These are phyloP conservation scores for Halocynthia aurantium DNA, from an alignment of 23 tunicate species.

Conservation along the genomic window DNA sequence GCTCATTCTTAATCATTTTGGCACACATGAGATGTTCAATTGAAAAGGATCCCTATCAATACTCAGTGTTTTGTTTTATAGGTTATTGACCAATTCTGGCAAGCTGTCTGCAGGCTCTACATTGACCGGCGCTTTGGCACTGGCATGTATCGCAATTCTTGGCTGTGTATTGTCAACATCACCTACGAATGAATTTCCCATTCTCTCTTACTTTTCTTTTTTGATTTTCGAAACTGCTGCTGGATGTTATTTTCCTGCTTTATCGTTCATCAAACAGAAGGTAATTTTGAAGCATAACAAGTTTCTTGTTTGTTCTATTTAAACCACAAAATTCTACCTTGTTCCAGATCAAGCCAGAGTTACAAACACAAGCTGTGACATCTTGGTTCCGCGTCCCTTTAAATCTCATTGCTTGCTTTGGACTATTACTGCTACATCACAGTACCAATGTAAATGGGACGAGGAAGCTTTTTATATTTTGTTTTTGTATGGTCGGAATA, in stretches of 20 bases:
- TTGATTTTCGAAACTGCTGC: conserved; percentile 63
- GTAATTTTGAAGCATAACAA: conserved; percentile 1
- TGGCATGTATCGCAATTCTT: conserved; percentile 53
- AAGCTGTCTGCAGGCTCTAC: neutral
- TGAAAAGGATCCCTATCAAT: too few relatives aligned
- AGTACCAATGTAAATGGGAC: conserved; percentile 70
- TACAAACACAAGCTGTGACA: conserved; percentile 39
- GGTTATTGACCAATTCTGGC: conserved; percentile 3
- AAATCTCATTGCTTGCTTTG: conserved; percentile 71
- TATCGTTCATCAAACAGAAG: conserved; percentile 43
- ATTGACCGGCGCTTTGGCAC: conserved; percentile 6
- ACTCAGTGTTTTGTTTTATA: neutral
- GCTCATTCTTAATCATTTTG: too few relatives aligned
- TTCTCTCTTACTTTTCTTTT: conserved; percentile 74
- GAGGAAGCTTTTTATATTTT: conserved; percentile 61
- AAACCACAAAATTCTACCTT: neutral
- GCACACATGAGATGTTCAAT: too few relatives aligned
- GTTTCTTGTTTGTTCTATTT: neutral
- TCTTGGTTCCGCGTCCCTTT: conserved; percentile 89
- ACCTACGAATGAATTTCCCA: conserved; percentile 79
- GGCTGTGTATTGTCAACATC: conserved; percentile 72
- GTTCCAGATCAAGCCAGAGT: conserved; percentile 27
- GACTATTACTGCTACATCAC: conserved; percentile 62
- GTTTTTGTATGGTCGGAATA: conserved; percentile 39
- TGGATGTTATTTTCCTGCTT: conserved; percentile 81